Base-by-base conservation (phyloP, 1,140 invertebrate genomes). In the Cotesia vestalis region DNA sequence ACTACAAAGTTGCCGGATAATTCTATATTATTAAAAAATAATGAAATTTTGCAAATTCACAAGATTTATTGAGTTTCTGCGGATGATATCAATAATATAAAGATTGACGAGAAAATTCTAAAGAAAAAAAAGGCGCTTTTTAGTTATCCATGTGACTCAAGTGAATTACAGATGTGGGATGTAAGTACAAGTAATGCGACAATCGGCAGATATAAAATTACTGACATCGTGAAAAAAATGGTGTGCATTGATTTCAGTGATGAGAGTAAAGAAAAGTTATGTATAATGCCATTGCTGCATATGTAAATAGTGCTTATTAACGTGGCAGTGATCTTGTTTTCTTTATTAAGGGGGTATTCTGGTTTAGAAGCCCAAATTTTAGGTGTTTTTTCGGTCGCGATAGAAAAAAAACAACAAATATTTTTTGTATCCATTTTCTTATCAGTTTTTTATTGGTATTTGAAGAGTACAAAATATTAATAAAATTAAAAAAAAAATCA, bases 71-170 rank as follows among this genome's bases (percentile, higher is more conserved):
- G 38, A 14, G 12, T 12, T 46, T 27, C 55, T 4, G n/a, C 9
- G 12, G 4, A 11, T 1, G 52, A 72, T 27, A 14, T 35, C 4
- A 57, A 46, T 2, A 27, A 2, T 4, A 69, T 73, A 20, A 63
- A 70, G 36, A 27, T 70, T 8, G 0, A 8, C 5, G 66, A 66
- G 1, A 55, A 8, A n/a, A 4, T 11, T 17, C 14, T 69, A 14
- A 59, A 55, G 11, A 68, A 67, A 46, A 52, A 62, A 36, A 69
- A 55, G 64, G 12, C 66, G 0, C 34, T 73, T n/a, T 55, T 55
- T 11, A 55, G n/a, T 20, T 73, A 68, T 63, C 72, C 72, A 6
- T 73, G 66, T 63, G 34, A 69, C 38, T 69, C 72, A 40, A 34
- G 40, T 55, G 17, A 27, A 5, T 53, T 73, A 1, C 3, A 64